Base-by-base conservation (phyloP, 2,888 invertebrate species). In the Crioceris asparagi region DNA sequence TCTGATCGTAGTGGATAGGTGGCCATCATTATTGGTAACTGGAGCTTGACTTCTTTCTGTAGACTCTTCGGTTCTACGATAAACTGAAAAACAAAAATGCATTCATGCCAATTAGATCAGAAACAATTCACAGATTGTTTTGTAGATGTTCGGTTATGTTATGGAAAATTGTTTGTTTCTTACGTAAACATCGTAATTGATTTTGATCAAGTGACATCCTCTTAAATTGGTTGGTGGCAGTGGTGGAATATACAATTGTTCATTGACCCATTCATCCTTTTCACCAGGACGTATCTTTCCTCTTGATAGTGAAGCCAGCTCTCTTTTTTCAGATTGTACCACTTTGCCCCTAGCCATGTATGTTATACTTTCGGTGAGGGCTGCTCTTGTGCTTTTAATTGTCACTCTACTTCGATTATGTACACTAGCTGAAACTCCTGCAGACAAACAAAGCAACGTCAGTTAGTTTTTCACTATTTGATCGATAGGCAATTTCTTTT, bases 181-280 rank as follows among this genome's bases (percentile, higher is more conserved):
- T 64, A 87, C 87, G 62, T 83, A 90, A 36, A 92, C 86, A 62
- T 92, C 90, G 60, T 94, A 94, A 53, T 86, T 82, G 53, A 94
- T 87, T 60, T 84, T 80, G 56, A 94, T 93, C 53, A 94, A 77
- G 65, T 91, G 90, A 61, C 93, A 94, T 39, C 92, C 92, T 52
- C 91, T 75, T 38, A 94, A 72, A 70, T 91, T 90, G 43, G 93
- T 93, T 23, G 93, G 93, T 45, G 93, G 93, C 54, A 94, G 68
- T 17, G 93, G 92, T 42, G 93, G 93, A 46, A 94, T 88, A 63
- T 88, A 86, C 38, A 93, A 75, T 59, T 85, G 80, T 62, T 91
- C 88, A 59, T 81, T 83, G 44, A 81, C 76, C 87, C 91, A 92
- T 62, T 79, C 79, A 60, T 87, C 88, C 40, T 77, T 75, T 50